These are phyloP conservation scores for Pongo pygmaeus DNA, from an alignment of 2,113 vertebrate genomes.

Conservation along the genomic window DNA sequence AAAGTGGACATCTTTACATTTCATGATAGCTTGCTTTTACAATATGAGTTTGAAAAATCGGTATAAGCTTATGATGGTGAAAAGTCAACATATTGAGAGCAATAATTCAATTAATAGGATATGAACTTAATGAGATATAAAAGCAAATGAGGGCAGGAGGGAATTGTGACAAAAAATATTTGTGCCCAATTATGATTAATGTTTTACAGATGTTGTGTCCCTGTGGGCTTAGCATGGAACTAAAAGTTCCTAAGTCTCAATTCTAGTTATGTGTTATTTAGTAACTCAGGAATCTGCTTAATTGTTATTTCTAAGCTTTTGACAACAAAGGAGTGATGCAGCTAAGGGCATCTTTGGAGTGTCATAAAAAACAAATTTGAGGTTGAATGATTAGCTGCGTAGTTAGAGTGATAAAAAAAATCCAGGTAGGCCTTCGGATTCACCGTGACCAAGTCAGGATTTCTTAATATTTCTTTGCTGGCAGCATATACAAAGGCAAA, in stretches of 20 bases:
- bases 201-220: background rate
- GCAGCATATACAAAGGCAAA: background rate
- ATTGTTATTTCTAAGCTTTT: background rate
- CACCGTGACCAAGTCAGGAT: background rate
- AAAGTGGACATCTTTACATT: background rate
- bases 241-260: background rate
- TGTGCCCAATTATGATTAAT: background rate
- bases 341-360: background rate
- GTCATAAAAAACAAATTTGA: background rate
- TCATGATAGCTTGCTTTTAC: background rate
- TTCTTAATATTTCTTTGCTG: slow-evolving; percentile 7
- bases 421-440: background rate
- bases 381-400: background rate
- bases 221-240: background rate
- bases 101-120: background rate
- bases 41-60: background rate
- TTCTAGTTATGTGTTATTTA: background rate
- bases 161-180: background rate
- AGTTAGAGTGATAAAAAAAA: background rate
- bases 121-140: background rate
- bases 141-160: background rate
- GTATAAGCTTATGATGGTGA: background rate
- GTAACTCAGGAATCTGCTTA: background rate
- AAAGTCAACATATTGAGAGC: background rate
- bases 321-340: background rate